Evolutionary conservation across 2,113 vertebrate genomes (phyloP).

Genomic region (Ptychochromis oligacanthus): DNA sequence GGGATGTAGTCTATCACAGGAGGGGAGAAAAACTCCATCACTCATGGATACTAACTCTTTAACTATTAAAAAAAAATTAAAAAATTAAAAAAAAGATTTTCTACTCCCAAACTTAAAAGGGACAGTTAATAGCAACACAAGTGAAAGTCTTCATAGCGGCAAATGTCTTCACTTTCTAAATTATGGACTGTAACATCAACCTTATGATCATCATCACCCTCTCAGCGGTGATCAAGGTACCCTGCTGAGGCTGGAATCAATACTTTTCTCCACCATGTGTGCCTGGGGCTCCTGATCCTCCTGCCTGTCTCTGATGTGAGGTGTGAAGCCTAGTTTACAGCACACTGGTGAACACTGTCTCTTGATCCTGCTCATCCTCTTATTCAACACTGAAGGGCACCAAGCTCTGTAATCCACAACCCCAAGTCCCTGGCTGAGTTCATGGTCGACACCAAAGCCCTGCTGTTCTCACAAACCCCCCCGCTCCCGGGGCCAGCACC

Average conservation of each 20-base stretch:
- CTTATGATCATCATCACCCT: constrained; percentile 8
- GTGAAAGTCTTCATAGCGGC: constrained; percentile 3
- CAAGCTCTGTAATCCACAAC: constrained; percentile 59
- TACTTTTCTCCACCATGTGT: constrained; percentile 38
- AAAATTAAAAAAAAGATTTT: constrained; percentile 22
- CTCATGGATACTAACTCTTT: constrained; percentile 9
- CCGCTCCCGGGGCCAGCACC: background rate
- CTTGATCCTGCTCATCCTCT: constrained; percentile 66
- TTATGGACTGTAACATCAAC: background rate
- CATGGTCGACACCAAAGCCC: constrained; percentile 53
- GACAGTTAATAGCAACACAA: background rate
- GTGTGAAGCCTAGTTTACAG: constrained; percentile 43
- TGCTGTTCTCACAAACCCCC: constrained; percentile 42
- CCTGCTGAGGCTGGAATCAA: constrained; percentile 44
- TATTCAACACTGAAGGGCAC: constrained; percentile 60
- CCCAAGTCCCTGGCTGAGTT: constrained; percentile 47
- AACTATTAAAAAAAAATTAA: constrained; percentile 33
- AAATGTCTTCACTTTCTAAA: background rate
- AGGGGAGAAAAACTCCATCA: constrained; percentile 22
- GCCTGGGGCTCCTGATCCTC: constrained; percentile 31
- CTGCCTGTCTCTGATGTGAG: constrained; percentile 41
- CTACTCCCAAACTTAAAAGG: background rate
- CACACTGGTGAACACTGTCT: constrained; percentile 40
- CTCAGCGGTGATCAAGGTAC: constrained; percentile 40
- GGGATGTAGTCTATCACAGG: constrained; percentile 15